Evolutionary conservation across 2,888 invertebrate species (phyloP).

Genomic region (Onthophagus sagittarius): DNA sequence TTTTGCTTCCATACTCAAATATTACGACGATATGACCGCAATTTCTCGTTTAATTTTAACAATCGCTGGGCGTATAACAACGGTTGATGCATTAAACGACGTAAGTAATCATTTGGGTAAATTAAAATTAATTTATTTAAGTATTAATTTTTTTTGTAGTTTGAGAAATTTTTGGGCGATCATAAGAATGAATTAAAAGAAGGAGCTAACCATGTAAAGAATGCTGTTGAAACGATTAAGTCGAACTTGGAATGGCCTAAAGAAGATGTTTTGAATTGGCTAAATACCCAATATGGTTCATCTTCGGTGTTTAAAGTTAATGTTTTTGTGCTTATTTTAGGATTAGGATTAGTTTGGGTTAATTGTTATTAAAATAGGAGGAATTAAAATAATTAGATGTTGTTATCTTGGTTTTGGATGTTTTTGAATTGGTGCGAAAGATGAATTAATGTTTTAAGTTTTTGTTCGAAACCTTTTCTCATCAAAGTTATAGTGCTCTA

Average conservation of each 20-base stretch:
- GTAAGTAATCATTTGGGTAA: background rate
- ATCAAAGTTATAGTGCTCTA: too few species aligned
- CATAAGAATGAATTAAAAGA: slow-evolving; percentile 37
- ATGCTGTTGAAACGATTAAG: slow-evolving; percentile 36
- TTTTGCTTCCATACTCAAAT: slow-evolving; percentile 16
- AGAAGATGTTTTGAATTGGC: slow-evolving; percentile 17
- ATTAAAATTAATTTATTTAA: background rate
- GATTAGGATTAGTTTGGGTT: background rate
- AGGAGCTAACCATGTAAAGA: slow-evolving; percentile 33
- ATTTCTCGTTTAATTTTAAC: slow-evolving; percentile 43
- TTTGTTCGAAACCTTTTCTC: too few species aligned
- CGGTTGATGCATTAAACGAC: slow-evolving; percentile 31
- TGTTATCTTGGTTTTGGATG: too few species aligned
- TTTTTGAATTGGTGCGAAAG: too few species aligned
- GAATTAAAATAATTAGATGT: background rate
- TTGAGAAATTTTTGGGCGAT: slow-evolving; percentile 23
- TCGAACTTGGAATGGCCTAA: slow-evolving; percentile 44
- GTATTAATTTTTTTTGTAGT: background rate
- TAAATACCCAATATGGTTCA: slow-evolving; percentile 9
- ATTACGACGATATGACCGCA: slow-evolving; percentile 50
- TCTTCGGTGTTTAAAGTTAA: slow-evolving; percentile 15
- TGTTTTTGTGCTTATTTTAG: slow-evolving; percentile 10
- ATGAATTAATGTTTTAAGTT: too few species aligned
- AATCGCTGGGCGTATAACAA: slow-evolving; percentile 38
- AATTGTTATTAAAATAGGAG: background rate